Conservation (phyloP, 2,888 invertebrate species). For the Petrolisthes cinctipes region DNA sequence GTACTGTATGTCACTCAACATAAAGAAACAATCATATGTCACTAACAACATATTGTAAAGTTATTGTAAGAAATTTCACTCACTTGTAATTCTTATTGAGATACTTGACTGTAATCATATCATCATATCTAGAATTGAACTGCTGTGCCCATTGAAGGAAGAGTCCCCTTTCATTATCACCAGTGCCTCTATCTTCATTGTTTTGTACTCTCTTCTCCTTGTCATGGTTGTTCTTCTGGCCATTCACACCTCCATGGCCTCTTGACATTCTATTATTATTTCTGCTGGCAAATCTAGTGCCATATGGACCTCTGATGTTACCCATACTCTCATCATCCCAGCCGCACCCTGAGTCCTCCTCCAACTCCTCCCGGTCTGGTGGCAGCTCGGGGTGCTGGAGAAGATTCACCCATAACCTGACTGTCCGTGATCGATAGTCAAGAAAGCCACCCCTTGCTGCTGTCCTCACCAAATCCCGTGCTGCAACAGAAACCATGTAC, state of each 20-base stretch:
- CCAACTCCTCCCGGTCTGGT: neutral
- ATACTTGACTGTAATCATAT: neutral
- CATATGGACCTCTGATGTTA: neutral
- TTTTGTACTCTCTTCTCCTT: neutral
- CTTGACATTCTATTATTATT: neutral
- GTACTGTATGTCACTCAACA: too few relatives aligned
- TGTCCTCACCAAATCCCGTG: constrained; percentile 23
- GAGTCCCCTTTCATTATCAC: constrained; percentile 32
- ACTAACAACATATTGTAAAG: neutral
- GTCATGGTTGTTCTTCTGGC: neutral
- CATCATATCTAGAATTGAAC: neutral
- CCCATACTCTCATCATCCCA: neutral
- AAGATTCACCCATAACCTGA: constrained; percentile 29
- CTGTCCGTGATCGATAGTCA: constrained; percentile 11
- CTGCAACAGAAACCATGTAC: neutral
- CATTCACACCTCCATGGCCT: neutral
- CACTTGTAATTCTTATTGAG: neutral
- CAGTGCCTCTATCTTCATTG: neutral
- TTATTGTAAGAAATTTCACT: neutral
- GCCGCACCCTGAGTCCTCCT: neutral
- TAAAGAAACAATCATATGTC: too few relatives aligned
- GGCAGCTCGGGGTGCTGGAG: constrained; percentile 25
- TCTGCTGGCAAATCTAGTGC: neutral
- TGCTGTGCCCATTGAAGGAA: constrained; percentile 10
- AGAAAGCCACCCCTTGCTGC: constrained; percentile 28